Evolutionary conservation across 2,888 invertebrate genomes (phyloP).

Genomic region (Mesorhabditis spiculigera): DNA sequence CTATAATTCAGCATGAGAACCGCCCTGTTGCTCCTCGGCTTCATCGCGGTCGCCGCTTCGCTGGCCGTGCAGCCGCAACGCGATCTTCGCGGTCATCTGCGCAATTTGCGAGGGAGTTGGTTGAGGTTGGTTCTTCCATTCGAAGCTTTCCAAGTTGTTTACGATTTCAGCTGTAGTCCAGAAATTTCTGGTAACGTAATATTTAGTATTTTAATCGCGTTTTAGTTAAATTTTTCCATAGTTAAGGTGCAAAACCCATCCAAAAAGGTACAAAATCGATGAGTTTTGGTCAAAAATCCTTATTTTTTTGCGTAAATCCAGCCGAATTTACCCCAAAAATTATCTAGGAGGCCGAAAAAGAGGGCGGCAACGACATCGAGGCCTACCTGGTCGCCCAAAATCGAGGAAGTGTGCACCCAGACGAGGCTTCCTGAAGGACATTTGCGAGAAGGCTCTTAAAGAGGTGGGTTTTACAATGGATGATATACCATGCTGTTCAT

Average conservation of each 20-base stretch:
- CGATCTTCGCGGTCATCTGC: neutral
- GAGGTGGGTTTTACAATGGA: neutral
- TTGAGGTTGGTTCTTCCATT: neutral
- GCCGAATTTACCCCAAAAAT: too few species aligned
- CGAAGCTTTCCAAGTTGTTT: too few species aligned
- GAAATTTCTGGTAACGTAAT: too few species aligned
- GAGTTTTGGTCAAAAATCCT: neutral
- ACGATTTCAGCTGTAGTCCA: too few species aligned
- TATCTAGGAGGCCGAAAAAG: neutral
- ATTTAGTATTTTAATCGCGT: too few species aligned
- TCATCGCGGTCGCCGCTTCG: neutral
- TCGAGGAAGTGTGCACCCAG: neutral
- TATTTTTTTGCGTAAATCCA: neutral
- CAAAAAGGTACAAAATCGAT: too few species aligned
- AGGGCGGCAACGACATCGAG: neutral
- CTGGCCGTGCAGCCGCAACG: neutral
- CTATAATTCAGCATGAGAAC: slow-evolving; percentile 2
- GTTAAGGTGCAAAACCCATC: too few species aligned
- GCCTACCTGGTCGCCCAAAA: neutral
- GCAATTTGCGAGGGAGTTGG: slow-evolving; percentile 1
- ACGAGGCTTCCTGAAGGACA: neutral
- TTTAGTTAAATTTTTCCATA: too few species aligned
- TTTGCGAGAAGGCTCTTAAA: neutral
- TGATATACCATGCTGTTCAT: too few species aligned
- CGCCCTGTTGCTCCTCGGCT: neutral